phyloP scores from a whole-genome alignment of 1,140 invertebrate genomes.

The Mercenaria mercenaria region DNA sequence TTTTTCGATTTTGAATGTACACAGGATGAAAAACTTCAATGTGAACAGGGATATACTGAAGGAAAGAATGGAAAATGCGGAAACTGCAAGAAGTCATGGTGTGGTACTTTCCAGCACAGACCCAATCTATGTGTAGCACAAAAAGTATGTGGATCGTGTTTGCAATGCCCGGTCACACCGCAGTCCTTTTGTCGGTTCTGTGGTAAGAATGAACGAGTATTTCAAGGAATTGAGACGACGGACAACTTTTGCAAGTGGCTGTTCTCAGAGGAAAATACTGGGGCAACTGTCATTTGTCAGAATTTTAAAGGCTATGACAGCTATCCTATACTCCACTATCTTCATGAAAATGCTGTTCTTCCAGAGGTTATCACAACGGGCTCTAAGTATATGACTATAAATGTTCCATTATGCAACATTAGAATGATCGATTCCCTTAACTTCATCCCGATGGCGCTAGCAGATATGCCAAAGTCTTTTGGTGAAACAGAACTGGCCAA shows the following conservation, averaged over 20 bases:
- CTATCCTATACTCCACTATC: constrained; percentile 27
- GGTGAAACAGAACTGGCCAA: constrained; percentile 43
- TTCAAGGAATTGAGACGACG: background rate
- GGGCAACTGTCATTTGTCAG: constrained; percentile 14
- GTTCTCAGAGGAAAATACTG: constrained; percentile 29
- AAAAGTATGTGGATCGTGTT: background rate
- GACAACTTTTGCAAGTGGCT: constrained; percentile 15
- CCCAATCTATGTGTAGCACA: constrained; percentile 27
- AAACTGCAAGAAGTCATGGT: constrained; percentile 17
- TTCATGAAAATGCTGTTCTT: constrained; percentile 23
- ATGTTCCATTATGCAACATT: background rate
- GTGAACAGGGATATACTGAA: background rate
- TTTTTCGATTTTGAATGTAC: too few relatives aligned
- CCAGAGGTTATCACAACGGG: constrained; percentile 20
- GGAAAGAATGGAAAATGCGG: background rate
- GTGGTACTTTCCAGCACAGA: background rate
- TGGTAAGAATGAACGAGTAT: constrained; percentile 16
- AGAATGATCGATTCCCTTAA: constrained; percentile 35
- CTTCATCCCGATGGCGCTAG: constrained; percentile 52
- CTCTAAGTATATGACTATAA: constrained; percentile 20
- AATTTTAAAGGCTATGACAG: constrained; percentile 37
- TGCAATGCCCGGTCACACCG: too few relatives aligned
- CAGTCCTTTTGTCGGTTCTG: background rate
- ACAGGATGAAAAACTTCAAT: background rate
- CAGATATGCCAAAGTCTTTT: constrained; percentile 30